Base-by-base conservation (phyloP, 2,113 vertebrate species). In the Rissa tridactyla region DNA sequence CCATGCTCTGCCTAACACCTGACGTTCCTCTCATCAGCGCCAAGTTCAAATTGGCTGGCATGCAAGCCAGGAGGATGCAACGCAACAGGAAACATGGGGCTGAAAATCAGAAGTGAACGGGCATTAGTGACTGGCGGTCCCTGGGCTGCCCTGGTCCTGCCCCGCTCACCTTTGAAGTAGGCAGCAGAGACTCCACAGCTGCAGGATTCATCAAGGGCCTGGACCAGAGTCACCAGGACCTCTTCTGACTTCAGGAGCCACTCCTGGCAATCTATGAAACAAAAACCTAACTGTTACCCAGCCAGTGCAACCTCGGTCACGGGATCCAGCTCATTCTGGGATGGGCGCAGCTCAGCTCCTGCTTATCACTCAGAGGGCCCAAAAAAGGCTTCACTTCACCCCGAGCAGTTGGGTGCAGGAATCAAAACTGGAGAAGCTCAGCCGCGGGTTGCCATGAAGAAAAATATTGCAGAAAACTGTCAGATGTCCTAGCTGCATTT, bases 141-240 rank as follows among this genome's bases (percentile, higher is more conserved):
- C 22, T 8, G 17, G 22, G 18, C 29, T 58, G 51, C 38, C 46
- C 32, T 2, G 2, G 34, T 70, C 34, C 60, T 54, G 60, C 23
- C 44, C 21, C 10, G 25, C 82, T 94, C 75, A 97, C 94, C 93
- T 95, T 77, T 96, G 65, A 97, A 94, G 62, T 90, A 91, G 16
- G 70, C 91, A 47, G 60, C 42, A 72, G 94, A 91, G 32, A 96
- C 36, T 54, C 82, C 86, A 55, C 87, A 91, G n/a, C 57, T 62
- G 79, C 94, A 96, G 40, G 29, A 85, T 49, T 15, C 51, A 57
- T 90, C 15, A 0, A 97, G 62, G 21, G 68, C 88, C n/a, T 78
- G 77, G 44, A 89, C 79, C 64, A 96, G 47, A 68, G 47, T 20
- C 20, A 38, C 46, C 29, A 73, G 83, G 21, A 97, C 61, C 34